These are phyloP conservation scores for Cephonodes hylas DNA, from an alignment of 2,888 invertebrate genomes.

Conservation along the genomic window DNA sequence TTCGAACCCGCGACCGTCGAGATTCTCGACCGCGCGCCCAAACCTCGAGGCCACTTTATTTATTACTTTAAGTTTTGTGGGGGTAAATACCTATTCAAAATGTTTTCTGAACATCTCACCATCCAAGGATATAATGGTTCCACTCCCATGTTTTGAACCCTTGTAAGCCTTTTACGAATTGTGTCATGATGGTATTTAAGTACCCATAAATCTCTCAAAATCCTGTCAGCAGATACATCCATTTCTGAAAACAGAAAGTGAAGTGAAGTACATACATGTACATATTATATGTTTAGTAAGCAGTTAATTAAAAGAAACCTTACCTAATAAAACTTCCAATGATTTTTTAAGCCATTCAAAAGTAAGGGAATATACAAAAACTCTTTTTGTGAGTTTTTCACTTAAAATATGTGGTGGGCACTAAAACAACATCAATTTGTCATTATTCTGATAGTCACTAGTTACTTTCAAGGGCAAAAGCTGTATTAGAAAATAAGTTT, in stretches of 20 bases:
- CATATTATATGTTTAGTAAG: too few relatives aligned
- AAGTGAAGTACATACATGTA: too few relatives aligned
- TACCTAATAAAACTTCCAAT: conserved; percentile 74
- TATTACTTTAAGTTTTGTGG: neutral
- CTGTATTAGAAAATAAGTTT: too few relatives aligned
- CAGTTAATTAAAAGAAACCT: conserved; percentile 22
- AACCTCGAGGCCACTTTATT: too few relatives aligned
- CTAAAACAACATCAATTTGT: conserved; percentile 41
- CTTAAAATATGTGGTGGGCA: conserved; percentile 66
- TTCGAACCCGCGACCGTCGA: too few relatives aligned
- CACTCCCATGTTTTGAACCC: conserved; percentile 71
- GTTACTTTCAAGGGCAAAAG: neutral
- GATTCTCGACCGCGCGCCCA: too few relatives aligned
- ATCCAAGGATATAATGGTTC: conserved; percentile 83
- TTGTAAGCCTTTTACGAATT: conserved; percentile 74
- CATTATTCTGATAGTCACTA: neutral
- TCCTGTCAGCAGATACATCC: conserved; percentile 76
- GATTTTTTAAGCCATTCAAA: conserved; percentile 78
- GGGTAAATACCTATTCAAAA: conserved; percentile 77
- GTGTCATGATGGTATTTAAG: conserved; percentile 81
- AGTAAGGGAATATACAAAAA: conserved; percentile 79
- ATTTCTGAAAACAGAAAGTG: conserved; percentile 56
- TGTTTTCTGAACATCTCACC: conserved; percentile 82
- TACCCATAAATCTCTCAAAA: conserved; percentile 83
- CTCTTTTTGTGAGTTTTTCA: conserved; percentile 70